Conservation (phyloP, 2,113 vertebrate species). For the Pithys albifrons region DNA sequence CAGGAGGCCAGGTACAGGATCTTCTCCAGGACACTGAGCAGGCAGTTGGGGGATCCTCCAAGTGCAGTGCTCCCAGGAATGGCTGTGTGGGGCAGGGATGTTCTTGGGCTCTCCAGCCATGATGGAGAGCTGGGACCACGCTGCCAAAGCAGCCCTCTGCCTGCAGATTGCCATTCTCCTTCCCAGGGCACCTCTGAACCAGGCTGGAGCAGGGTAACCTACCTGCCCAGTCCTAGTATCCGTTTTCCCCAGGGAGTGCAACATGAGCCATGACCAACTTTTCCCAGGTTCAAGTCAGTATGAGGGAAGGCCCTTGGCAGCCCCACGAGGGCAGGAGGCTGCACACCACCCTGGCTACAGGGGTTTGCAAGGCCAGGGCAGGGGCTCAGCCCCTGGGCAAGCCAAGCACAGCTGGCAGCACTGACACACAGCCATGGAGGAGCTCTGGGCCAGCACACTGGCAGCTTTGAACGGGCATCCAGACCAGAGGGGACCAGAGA, state of each 20-base stretch:
- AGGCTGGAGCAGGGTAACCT: not conserved
- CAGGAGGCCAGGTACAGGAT: not conserved
- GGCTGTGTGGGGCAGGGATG: not conserved
- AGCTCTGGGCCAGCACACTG: not conserved
- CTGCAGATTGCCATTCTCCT: not conserved
- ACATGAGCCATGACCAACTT: accelerated
- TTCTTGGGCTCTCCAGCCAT: not conserved
- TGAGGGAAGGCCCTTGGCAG: not conserved
- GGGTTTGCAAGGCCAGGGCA: not conserved
- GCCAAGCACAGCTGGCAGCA: not conserved
- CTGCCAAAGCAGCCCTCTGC: not conserved
- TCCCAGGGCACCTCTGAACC: not conserved
- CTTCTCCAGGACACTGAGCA: accelerated
- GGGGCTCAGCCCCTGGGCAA: not conserved
- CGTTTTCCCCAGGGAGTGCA: not conserved
- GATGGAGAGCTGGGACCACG: not conserved
- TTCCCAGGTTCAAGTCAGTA: not conserved
- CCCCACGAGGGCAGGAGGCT: not conserved
- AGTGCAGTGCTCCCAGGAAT: not conserved
- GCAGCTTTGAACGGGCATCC: not conserved
- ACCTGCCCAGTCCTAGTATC: not conserved
- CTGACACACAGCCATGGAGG: not conserved
- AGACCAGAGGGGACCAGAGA: not conserved
- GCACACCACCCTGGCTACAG: not conserved
- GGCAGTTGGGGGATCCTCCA: not conserved